phyloP scores from a whole-genome alignment of 2,113 vertebrate genomes.

The Embiotoca jacksoni region DNA sequence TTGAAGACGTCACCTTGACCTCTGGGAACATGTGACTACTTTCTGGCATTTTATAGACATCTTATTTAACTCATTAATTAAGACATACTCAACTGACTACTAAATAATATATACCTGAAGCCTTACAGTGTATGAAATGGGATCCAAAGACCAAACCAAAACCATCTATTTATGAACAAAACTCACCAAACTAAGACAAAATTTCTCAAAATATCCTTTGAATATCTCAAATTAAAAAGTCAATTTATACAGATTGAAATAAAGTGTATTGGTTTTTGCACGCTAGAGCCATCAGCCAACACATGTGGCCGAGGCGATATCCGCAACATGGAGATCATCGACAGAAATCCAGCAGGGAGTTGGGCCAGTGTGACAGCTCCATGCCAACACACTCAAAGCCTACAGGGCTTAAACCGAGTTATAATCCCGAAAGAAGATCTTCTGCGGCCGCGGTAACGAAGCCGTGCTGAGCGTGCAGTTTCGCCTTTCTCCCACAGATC shows the following conservation, averaged over 20 bases:
- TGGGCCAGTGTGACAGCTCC: slow-evolving; percentile 33
- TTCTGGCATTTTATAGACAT: no score
- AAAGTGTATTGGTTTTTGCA: slow-evolving; percentile 8
- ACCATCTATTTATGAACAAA: no score
- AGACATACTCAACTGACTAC: no score
- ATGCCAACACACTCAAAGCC: slow-evolving; percentile 31
- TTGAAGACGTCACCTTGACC: not conserved
- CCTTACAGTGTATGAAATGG: no score
- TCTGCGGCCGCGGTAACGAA: slow-evolving; percentile 9
- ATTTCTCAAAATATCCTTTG: not conserved
- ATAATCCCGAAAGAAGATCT: slow-evolving; percentile 38
- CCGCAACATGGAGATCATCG: slow-evolving; percentile 34
- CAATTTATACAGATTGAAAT: slow-evolving; percentile 9
- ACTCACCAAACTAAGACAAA: not conserved
- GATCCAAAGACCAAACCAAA: no score
- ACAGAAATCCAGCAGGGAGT: slow-evolving; percentile 37
- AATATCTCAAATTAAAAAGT: not conserved
- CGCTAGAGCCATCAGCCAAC: slow-evolving; percentile 10
- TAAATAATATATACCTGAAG: no score
- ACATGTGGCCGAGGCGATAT: slow-evolving; percentile 16
- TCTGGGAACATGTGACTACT: not conserved
- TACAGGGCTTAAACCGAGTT: slow-evolving; percentile 40
- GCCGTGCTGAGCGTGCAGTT: slow-evolving; percentile 28
- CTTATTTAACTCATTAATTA: no score
- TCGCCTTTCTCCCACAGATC: slow-evolving; percentile 5